Base-by-base conservation (phyloP, 2,888 invertebrate genomes). In the Drosophila mayaguana region DNA sequence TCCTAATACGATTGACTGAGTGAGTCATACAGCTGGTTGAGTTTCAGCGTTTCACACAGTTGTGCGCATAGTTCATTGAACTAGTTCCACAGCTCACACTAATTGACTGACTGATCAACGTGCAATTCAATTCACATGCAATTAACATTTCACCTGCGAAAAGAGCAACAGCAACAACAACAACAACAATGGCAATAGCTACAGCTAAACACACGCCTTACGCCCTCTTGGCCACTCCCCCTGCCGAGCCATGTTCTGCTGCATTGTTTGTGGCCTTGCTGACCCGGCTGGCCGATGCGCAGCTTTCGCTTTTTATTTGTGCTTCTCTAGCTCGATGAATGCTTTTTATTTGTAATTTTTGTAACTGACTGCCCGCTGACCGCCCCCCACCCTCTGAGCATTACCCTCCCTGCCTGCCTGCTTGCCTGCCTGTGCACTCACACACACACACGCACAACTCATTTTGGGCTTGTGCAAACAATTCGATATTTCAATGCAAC, bases 101-200 rank as follows among this genome's bases (percentile, higher is more conserved):
- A 69, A 77, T 77, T 74, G 65, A 50, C 54, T 74, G 65, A 46
- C 54, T 63, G 69, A 77, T 78, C 69, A 64, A 60, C 65, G 57
- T 25, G 25, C 78, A 73, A 34, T 73, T 69, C 73, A 77, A 77
- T 77, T 77, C 77, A 59, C 77, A 74, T 74, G 70, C 74, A 77
- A 77, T 77, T 78, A 74, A 78, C 74, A 78, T 78, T 78, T 78
- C 70, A 78, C 74, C 77, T 78, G 77, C 25, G 16, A 65, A 50
- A 56, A 40, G 28, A 60, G 18, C 20, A 38, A 34, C 14, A 28
- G 28, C 16, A 62, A 42, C 42, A 59, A 43, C 38, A 2, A 6
- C n/a, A 32, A 8, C 12, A 55, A 11, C 20, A 38, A 34, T 11
- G 18, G 28, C 14, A 62, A 34, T 4, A 20, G 20, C 11, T 48